These are phyloP conservation scores for cat (Felis catus) DNA, from an alignment of 2,113 vertebrate genomes.

Conservation along the genomic window DNA sequence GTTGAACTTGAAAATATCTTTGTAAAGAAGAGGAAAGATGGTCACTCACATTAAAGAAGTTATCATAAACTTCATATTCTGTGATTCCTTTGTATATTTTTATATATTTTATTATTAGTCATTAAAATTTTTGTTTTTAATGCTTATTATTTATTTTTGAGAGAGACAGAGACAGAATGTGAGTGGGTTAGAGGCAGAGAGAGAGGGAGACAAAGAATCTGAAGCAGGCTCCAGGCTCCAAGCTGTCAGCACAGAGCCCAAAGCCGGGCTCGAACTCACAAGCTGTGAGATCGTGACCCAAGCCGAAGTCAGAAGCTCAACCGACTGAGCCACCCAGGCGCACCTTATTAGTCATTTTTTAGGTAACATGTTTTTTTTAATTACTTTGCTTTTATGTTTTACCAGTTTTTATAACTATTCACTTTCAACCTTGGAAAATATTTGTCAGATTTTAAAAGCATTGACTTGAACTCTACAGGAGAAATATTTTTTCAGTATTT, in stretches of 20 bases:
- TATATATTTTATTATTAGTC: not conserved
- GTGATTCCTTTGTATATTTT: not conserved
- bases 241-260: no score
- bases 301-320: no score
- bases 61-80: not conserved
- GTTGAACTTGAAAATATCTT: not conserved
- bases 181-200: no score
- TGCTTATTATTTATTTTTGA: no score
- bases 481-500: conserved; percentile 8
- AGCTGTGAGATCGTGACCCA: no score
- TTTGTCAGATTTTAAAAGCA: not conserved
- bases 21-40: not conserved
- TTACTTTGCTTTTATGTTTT: not conserved
- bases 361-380: not conserved
- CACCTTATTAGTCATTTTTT: not conserved
- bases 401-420: not conserved
- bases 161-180: no score
- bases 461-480: not conserved
- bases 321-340: no score
- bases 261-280: no score
- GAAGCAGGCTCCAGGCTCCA: no score
- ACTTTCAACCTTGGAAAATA: not conserved
- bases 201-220: no score
- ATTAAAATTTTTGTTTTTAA: not conserved
- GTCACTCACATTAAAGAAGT: not conserved